Base-by-base conservation (phyloP, 2,888 invertebrate species). In the Eilema sororculum region DNA sequence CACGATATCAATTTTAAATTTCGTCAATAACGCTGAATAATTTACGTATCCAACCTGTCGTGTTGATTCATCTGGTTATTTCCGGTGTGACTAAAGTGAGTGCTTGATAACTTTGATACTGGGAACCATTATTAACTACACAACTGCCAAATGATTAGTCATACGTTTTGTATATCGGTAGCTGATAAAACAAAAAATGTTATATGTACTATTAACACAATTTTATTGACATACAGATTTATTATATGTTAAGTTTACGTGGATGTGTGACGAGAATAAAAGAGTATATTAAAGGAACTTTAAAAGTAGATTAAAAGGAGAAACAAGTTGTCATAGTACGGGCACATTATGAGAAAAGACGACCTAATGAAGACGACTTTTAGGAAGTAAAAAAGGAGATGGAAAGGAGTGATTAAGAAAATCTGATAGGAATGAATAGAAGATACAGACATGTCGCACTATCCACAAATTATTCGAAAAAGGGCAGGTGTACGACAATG, bases 21-120 rank as follows among this genome's bases (percentile, higher is more conserved):
- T 60, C 60, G 13, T 20, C n/a, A 60, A 9, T 25, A 16, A 22
- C 65, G 20, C 30, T 10, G 56, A 65, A 64, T 59, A 28, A 60
- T 69, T 65, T 61, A 25, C 28, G 37, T 37, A 57, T 37, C 6
- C 13, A 12, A 59, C 20, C 58, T 70, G 76, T 57, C 56, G 65
- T 56, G 84, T 84, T 88, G 85, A 88, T 84, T 89, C 88, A 89
- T 86, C 76, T 72, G 75, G 65, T 68, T 37, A 66, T 80, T 82
- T 82, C 80, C 85, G 81, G 71, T 73, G 79, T 89, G 88, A 89
- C 86, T 86, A 87, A 75, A 87, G 76, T 69, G 72, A 69, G 72
- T 84, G 81, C 76, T 78, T 81, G 84, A 88, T 87, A 86, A 86
- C 70, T 72, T 76, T 68, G 25, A 76, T 84, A 82, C 76, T 73